Percentiles rank a stretch among this genome's conserved stretches.
Conservation (phyloP, 2,113 vertebrate genomes). For the Apus apus region DNA sequence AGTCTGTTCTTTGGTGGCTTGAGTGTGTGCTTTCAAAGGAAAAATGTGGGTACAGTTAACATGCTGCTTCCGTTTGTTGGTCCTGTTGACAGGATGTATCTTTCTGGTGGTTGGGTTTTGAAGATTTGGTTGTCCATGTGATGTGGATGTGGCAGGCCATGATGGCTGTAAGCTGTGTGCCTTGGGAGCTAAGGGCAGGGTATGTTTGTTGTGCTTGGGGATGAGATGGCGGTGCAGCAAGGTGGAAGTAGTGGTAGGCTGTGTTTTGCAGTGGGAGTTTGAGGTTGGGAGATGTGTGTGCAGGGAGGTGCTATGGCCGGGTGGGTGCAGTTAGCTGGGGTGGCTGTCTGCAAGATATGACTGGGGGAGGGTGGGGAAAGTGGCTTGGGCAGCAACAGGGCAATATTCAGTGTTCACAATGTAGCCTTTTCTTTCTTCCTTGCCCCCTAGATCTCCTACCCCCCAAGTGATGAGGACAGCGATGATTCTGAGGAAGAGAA, state of each 20-base stretch:
- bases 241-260: neutral
- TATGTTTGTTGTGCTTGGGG: neutral
- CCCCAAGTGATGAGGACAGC: constrained; percentile 89
- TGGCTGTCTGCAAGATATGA: neutral
- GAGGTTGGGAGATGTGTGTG: neutral
- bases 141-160: constrained; percentile 34
- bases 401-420: neutral
- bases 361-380: neutral
- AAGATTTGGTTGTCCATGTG: constrained; percentile 3
- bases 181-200: neutral
- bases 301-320: neutral
- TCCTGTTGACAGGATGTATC: constrained; percentile 38
- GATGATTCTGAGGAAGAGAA: constrained; percentile 93
- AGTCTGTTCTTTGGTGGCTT: neutral
- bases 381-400: neutral
- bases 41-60: neutral
- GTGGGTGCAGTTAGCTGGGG: neutral
- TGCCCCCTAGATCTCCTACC: constrained; percentile 86
- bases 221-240: neutral
- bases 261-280: neutral
- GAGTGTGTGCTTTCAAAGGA: neutral
- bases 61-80: constrained; percentile 11
- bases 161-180: neutral
- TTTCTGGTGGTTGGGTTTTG: neutral
- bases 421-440: constrained; percentile 28